Percentiles rank a stretch among this genome's conserved stretches.
phyloP scores from a whole-genome alignment of 2,113 vertebrate genomes.

The Mustelus asterias region DNA sequence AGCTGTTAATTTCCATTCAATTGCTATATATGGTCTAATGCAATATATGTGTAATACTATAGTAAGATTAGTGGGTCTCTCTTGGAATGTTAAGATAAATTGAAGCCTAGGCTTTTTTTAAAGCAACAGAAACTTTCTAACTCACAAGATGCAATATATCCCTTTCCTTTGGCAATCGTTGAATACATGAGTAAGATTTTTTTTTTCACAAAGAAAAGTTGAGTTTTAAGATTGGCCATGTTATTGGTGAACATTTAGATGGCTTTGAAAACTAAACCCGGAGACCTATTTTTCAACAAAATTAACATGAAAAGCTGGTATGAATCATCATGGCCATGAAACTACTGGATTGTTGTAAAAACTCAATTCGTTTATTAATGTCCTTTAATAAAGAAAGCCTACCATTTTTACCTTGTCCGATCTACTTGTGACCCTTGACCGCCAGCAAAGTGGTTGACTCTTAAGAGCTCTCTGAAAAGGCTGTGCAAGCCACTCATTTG shows the following conservation, averaged over 20 bases:
- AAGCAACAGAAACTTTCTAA: neutral
- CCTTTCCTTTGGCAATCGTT: neutral
- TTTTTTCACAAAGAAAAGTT: neutral
- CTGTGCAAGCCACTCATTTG: neutral
- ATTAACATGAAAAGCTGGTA: neutral
- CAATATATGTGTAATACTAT: neutral
- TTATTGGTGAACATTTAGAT: neutral
- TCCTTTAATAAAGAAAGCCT: neutral
- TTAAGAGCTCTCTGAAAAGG: no score
- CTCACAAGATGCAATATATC: neutral
- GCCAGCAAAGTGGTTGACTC: neutral
- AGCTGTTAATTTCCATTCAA: neutral
- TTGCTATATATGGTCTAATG: neutral
- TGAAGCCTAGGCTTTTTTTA: neutral
- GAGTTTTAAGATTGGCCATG: neutral
- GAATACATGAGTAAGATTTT: neutral
- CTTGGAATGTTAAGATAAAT: neutral
- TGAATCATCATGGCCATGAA: neutral
- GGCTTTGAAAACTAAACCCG: neutral
- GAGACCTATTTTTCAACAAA: neutral
- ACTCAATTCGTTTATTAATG: neutral
- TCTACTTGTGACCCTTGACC: no score
- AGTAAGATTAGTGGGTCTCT: neutral
- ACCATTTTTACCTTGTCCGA: neutral
- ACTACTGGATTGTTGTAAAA: neutral